Evolutionary conservation across 2,113 vertebrate genomes (phyloP).

Genomic region (Datnioides undecimradiatus): DNA sequence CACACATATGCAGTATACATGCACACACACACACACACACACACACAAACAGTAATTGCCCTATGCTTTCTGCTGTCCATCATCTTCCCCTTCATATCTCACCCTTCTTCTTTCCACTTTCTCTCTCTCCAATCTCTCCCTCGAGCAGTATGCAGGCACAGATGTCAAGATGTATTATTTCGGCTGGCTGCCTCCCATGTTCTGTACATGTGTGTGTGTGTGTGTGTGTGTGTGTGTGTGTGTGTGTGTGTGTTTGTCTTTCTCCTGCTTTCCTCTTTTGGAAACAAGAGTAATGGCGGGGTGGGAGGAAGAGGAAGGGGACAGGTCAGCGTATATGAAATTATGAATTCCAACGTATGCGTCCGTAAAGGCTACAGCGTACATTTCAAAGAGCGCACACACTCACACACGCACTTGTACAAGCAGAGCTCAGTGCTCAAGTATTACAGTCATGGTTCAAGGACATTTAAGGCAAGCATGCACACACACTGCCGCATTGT

Average conservation of each 20-base stretch:
- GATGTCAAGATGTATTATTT: conserved; percentile 85
- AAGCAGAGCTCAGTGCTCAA: conserved; percentile 20
- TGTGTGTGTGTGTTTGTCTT: conserved; percentile 41
- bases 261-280: conserved; percentile 54
- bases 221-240: conserved; percentile 33
- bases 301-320: background rate
- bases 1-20: conserved; percentile 16
- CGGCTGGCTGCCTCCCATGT: conserved; percentile 75
- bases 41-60: conserved; percentile 66
- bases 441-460: conserved; percentile 65
- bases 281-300: conserved; percentile 47
- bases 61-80: conserved; percentile 79
- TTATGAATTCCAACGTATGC: conserved; percentile 34
- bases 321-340: too few relatives aligned
- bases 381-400: background rate
- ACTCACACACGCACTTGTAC: background rate
- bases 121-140: conserved; percentile 67
- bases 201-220: conserved; percentile 45
- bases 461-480: conserved; percentile 66
- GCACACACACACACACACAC: conserved; percentile 14
- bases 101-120: conserved; percentile 68
- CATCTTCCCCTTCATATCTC: conserved; percentile 73
- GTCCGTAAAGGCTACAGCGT: background rate
- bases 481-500: conserved; percentile 53
- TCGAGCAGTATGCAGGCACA: conserved; percentile 78